Evolutionary conservation across 2,113 vertebrate genomes (phyloP), one percentile per base, ranked within the genome.

Genomic region (Ptychochromis oligacanthus): DNA sequence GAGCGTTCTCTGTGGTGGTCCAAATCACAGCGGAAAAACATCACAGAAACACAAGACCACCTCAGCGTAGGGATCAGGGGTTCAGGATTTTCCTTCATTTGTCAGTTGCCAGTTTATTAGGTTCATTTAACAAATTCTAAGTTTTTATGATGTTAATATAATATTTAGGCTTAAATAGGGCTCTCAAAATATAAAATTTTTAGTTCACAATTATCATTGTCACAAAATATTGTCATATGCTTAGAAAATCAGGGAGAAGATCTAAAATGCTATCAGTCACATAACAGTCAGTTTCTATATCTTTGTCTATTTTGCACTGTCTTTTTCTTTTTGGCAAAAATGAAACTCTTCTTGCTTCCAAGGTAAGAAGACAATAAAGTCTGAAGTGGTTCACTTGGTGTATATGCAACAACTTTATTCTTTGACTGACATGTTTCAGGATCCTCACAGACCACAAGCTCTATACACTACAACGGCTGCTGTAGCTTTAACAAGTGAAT

Each of bases 161-260:
- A 31, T 31, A 31, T 31, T 31, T 31, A 4, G 28, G 28, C 28
- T 36, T 36, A 36, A 36, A 36, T 6, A 13, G 40, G 40, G 2
- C 40, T 46, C 13, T 46, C 43, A 46, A 1, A 65, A 7, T 1
- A 15, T 8, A 0, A 38, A n/a, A 2, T 0, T 43, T 65, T 24
- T 12, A 64, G 61, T 64, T 40, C 20, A 0, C 22, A 3, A 0
- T 20, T 22, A 36, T 38, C n/a, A 34, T 5, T 5, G 61, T 22
- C 34, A 22, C 61, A 40, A 12, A 64, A 40, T 24, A 54, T 36
- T 7, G 6, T 36, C 6, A 36, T 7, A 7, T 54, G 52, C 52
- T 20, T 3, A 38, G 40, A 43, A 43, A 43, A 43, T 43, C 3
- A 2, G 24, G 38, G 40, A 17, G 38, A 38, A 38, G 28, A 38